Percentiles rank a stretch among this genome's conserved stretches.
Conservation (phyloP, 1,140 invertebrate genomes). For the Radopholus similis region DNA sequence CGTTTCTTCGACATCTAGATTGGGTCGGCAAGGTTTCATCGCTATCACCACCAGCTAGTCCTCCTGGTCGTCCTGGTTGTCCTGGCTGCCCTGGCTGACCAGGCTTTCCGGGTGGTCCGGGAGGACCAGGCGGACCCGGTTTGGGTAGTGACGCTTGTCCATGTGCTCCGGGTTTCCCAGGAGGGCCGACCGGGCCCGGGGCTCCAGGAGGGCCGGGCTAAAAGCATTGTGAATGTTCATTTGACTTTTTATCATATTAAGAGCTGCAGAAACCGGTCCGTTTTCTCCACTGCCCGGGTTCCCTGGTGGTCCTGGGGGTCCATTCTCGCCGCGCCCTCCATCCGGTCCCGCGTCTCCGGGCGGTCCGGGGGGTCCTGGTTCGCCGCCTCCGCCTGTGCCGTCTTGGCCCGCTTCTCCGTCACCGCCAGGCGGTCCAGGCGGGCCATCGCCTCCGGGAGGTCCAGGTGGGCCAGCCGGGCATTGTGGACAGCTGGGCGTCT, state of each 20-base stretch:
- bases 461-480: slow-evolving; percentile 35
- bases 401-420: slow-evolving; percentile 24
- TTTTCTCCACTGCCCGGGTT: slow-evolving; percentile 16
- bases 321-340: slow-evolving; percentile 14
- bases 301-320: slow-evolving; percentile 21
- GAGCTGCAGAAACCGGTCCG: background rate
- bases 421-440: slow-evolving; percentile 24
- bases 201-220: slow-evolving; percentile 11
- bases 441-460: no score
- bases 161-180: slow-evolving; percentile 12
- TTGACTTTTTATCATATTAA: background rate
- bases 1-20: no score
- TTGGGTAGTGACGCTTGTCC: no score
- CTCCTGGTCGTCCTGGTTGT: slow-evolving; percentile 3
- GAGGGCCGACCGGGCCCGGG: slow-evolving; percentile 4
- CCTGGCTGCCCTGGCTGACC: slow-evolving; percentile 9
- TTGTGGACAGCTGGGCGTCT: slow-evolving; percentile 7
- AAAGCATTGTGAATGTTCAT: background rate
- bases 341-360: slow-evolving; percentile 6
- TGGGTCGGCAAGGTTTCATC: no score
- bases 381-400: slow-evolving; percentile 27
- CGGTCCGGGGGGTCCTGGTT: slow-evolving; percentile 4
- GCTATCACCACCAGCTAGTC: background rate
- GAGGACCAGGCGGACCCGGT: background rate
- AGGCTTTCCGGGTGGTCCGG: background rate